Evolutionary conservation across 2,888 invertebrate genomes (phyloP), one percentile per base, ranked within the genome.

Genomic region (Tanypteryx hageni): DNA sequence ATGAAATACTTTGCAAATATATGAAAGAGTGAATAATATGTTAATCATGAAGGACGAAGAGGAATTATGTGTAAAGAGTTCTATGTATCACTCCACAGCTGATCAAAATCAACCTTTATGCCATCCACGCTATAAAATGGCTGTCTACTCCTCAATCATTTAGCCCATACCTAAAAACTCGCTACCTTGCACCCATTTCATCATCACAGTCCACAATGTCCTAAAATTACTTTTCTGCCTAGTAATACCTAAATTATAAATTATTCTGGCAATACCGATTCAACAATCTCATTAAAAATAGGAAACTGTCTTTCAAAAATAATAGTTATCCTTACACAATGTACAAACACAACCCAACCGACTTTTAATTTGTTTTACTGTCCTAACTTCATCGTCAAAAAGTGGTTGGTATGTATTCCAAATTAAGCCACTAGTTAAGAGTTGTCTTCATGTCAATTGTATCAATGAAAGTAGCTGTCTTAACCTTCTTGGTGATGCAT

Each of bases 251-350:
- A 89, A 89, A 61, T 89, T 89, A 89, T 89, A 89, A 89, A 89
- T 61, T 89, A 89, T 89, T 89, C 89, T 89, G 89, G 64, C 89
- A 64, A 64, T 89, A 89, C 89, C 89, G n/a, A 89, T 89, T 89
- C 89, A 89, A 89, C 89, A 89, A 89, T 89, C 61, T 89, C 89
- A 89, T 89, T 89, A 89, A 89, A 89, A 89, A 89, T 89, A 89
- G 89, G 89, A 89, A 89, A 89, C 89, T 89, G 89, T 89, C 89
- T 89, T 89, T 89, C 89, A 89, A 89, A 89, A 89, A 89, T 89
- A 89, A 89, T 89, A 89, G 89, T 89, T 89, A 89, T 89, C 89
- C 89, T 89, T 89, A 89, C 89, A 89, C 89, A 89, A 89, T 89
- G n/a, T 89, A 89, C 89, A 89, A 89, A 89, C 89, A 89, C 89